A percentile compares a stretch with the other conserved stretches of the same genome.
Conservation (phyloP, 2,797 vertebrate genomes). For the Parambassis ranga region DNA sequence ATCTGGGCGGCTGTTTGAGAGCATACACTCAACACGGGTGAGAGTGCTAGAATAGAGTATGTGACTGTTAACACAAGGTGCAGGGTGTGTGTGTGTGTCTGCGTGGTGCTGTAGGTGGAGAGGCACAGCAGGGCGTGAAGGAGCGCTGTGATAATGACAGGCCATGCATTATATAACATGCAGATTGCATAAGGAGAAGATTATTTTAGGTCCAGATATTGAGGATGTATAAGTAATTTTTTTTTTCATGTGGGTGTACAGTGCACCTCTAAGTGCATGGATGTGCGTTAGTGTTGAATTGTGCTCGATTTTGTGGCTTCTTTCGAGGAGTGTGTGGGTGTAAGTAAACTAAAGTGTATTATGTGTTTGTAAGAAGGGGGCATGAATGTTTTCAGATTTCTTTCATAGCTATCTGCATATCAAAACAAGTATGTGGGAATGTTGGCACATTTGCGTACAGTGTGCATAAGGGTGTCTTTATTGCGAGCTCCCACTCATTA, state of each 20-base stretch:
- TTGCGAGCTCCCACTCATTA: conserved; percentile 69
- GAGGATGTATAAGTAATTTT: conserved; percentile 69
- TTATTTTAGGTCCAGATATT: conserved; percentile 75
- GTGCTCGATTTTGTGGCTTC: conserved; percentile 40
- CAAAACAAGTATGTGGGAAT: conserved; percentile 75
- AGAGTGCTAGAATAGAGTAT: conserved; percentile 73
- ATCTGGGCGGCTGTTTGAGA: conserved; percentile 62
- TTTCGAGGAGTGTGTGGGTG: conserved; percentile 65
- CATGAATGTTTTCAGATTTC: conserved; percentile 69
- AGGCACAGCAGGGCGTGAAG: conserved; percentile 73
- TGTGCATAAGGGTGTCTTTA: conserved; percentile 64
- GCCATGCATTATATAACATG: conserved; percentile 79
- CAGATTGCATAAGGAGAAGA: conserved; percentile 78
- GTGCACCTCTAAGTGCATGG: conserved; percentile 29
- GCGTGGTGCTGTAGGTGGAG: conserved; percentile 70
- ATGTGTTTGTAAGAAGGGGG: conserved; percentile 66
- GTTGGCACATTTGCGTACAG: conserved; percentile 59
- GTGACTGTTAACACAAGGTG: conserved; percentile 74
- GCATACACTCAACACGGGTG: conserved; percentile 70
- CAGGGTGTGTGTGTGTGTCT: conserved; percentile 53
- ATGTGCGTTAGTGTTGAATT: conserved; percentile 46
- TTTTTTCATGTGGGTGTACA: conserved; percentile 50
- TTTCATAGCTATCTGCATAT: conserved; percentile 72
- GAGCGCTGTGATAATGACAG: conserved; percentile 78
- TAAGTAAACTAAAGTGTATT: conserved; percentile 64